A percentile compares a stretch with the other conserved stretches of the same genome.
Conservation (phyloP, 2,113 vertebrate genomes). For the Perccottus glenii region DNA sequence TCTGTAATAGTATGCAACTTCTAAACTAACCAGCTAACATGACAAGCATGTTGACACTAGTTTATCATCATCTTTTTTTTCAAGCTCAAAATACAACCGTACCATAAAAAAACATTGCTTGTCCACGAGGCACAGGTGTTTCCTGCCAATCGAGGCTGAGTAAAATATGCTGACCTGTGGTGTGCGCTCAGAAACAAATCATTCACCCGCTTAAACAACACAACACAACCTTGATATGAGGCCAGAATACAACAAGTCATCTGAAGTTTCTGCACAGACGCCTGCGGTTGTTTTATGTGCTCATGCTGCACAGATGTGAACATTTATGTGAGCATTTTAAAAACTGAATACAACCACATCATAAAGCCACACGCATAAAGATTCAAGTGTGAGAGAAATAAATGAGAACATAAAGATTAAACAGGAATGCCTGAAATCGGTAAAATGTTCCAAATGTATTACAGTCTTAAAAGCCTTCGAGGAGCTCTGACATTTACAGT, state of each 20-base stretch:
- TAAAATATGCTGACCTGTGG: slow-evolving; percentile 57
- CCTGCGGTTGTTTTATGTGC: slow-evolving; percentile 3
- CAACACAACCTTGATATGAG: slow-evolving; percentile 42
- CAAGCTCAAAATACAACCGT: neutral
- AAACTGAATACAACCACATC: neutral
- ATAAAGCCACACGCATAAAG: neutral
- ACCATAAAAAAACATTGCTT: neutral
- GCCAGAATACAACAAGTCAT: slow-evolving; percentile 33
- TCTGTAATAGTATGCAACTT: no score
- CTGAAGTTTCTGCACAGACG: neutral
- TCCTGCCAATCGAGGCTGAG: slow-evolving; percentile 26
- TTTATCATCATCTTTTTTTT: slow-evolving; percentile 9
- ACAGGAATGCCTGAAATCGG: neutral
- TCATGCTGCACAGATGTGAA: neutral
- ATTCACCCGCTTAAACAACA: slow-evolving; percentile 31
- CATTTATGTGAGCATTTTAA: neutral
- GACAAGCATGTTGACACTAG: slow-evolving; percentile 4
- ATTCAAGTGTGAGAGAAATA: slow-evolving; percentile 1
- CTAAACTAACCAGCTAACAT: no score
- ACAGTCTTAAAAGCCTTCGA: no score
- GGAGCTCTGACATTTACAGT: neutral
- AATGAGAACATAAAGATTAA: neutral
- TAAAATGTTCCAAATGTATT: no score
- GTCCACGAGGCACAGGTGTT: slow-evolving; percentile 35
- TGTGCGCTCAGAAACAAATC: slow-evolving; percentile 37